Evolutionary conservation across 2,888 invertebrate genomes (phyloP).

Genomic region (Zelleria hepariella): DNA sequence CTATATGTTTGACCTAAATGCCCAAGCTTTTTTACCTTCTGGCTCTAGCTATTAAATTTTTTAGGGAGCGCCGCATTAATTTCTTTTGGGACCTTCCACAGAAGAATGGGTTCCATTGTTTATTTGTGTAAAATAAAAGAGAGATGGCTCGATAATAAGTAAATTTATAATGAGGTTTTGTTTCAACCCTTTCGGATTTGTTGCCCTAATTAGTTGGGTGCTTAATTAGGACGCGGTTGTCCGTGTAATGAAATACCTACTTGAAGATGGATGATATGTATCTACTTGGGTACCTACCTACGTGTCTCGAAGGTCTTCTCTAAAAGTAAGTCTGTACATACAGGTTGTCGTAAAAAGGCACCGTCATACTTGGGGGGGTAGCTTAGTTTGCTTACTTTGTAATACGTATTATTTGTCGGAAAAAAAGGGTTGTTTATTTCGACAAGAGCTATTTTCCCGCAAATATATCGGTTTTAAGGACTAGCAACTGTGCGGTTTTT

Average conservation of each 20-base stretch:
- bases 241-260: neutral
- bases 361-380: too few relatives aligned
- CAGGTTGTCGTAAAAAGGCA: too few relatives aligned
- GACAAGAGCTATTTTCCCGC: too few relatives aligned
- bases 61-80: neutral
- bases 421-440: too few relatives aligned
- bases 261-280: neutral
- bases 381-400: too few relatives aligned
- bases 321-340: too few relatives aligned
- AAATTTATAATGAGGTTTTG: neutral
- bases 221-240: neutral
- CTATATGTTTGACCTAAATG: too few relatives aligned
- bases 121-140: neutral
- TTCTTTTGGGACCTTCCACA: neutral
- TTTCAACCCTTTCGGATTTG: neutral
- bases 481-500: too few relatives aligned
- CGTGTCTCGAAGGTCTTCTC: too few relatives aligned
- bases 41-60: neutral
- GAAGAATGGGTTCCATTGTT: neutral
- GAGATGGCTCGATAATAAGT: neutral
- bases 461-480: too few relatives aligned
- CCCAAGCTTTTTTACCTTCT: too few relatives aligned
- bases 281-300: neutral
- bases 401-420: too few relatives aligned
- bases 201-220: neutral